phyloP scores from a whole-genome alignment of 1,140 invertebrate genomes.

The Lasioglossum albipes region DNA sequence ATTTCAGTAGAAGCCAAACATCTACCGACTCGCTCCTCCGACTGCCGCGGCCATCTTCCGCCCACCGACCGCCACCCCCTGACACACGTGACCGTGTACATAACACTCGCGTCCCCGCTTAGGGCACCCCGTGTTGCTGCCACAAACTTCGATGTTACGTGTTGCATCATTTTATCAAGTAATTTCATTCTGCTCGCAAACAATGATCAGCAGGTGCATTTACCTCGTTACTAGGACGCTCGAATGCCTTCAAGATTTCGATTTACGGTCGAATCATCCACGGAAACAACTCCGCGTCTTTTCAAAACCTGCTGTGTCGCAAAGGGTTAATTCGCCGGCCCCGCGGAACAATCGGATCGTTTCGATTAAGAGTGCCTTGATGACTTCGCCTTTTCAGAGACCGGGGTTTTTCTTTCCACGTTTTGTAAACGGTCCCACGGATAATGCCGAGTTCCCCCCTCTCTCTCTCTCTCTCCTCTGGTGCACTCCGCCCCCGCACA shows the following conservation, averaged over 20 bases:
- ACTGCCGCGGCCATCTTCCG: conserved; percentile 18
- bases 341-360: background rate
- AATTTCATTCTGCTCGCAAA: too few species aligned
- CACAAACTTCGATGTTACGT: too few species aligned
- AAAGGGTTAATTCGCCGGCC: background rate
- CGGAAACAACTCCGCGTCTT: conserved; percentile 25
- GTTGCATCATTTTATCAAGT: too few species aligned
- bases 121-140: conserved; percentile 16
- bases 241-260: too few species aligned
- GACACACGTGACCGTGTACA: too few species aligned
- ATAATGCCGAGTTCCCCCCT: background rate
- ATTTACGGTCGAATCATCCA: too few species aligned
- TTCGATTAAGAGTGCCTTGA: conserved; percentile 17
- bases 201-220: too few species aligned
- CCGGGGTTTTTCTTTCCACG: background rate
- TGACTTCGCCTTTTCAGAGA: background rate
- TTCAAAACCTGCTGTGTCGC: background rate
- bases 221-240: too few species aligned
- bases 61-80: background rate
- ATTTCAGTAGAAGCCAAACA: conserved; percentile 81
- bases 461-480: too few species aligned
- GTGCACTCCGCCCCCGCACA: too few species aligned
- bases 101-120: background rate
- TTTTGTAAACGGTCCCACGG: conserved; percentile 14
- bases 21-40: conserved; percentile 57